Percentiles rank a stretch among this genome's conserved stretches.
Evolutionary conservation across 1,140 invertebrate genomes (phyloP).

Genomic region (Eriosoma lanigerum): DNA sequence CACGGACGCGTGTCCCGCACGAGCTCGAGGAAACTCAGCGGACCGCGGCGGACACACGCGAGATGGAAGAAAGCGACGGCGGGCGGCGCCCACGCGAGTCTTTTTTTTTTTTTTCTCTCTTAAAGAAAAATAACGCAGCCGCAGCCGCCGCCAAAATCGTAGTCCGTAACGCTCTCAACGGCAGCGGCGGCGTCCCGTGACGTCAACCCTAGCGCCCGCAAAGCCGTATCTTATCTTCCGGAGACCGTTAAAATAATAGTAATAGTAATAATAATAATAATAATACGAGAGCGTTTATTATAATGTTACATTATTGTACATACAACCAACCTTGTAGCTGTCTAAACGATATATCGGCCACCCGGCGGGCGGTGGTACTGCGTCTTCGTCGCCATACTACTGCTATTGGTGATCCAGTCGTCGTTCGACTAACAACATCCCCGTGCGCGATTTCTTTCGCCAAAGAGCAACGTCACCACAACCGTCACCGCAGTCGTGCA

Average conservation of each 20-base stretch:
- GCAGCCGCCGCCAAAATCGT: slow-evolving; percentile 10
- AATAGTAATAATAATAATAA: slow-evolving; percentile 16
- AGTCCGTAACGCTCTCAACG: slow-evolving; percentile 2
- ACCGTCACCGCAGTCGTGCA: too few relatives aligned
- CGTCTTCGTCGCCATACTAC: not conserved
- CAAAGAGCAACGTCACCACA: not conserved
- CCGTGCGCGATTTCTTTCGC: not conserved
- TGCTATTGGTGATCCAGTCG: not conserved
- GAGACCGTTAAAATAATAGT: slow-evolving; percentile 50
- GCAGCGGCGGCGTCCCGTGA: slow-evolving; percentile 38
- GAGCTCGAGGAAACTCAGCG: slow-evolving; percentile 30
- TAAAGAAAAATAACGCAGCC: not conserved
- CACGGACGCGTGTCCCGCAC: slow-evolving; percentile 40
- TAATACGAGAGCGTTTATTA: not conserved
- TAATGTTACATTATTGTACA: too few relatives aligned
- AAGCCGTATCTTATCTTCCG: slow-evolving; percentile 43
- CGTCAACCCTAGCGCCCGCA: slow-evolving; percentile 28
- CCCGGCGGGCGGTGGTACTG: not conserved
- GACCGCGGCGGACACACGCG: not conserved
- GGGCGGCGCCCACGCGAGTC: slow-evolving; percentile 31
- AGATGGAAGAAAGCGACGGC: not conserved
- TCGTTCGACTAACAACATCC: slow-evolving; percentile 15
- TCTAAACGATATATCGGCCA: not conserved
- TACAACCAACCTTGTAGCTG: too few relatives aligned
- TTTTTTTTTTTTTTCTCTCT: not conserved